A percentile compares a stretch with the other conserved stretches of the same genome.
These are phyloP conservation scores for Enteromius paludinosus DNA, from an alignment of 2,797 vertebrate genomes.

Conservation along the genomic window DNA sequence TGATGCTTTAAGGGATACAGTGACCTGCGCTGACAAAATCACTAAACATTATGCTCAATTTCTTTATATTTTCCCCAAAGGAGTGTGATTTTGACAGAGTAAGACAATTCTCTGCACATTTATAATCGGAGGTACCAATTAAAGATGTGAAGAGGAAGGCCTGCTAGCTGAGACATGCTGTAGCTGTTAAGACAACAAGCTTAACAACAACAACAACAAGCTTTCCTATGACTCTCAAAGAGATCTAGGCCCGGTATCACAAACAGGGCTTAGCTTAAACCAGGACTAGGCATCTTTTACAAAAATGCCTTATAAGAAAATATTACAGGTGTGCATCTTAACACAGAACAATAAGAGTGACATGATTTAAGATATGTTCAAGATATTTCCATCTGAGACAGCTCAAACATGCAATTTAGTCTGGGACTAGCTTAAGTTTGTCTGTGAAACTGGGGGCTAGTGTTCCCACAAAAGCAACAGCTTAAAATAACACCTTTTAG, in stretches of 20 bases:
- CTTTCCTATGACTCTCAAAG: slow-evolving; percentile 13
- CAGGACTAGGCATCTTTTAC: too few species aligned
- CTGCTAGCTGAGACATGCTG: not conserved
- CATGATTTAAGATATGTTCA: too few species aligned
- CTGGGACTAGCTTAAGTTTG: too few species aligned
- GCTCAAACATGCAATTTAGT: too few species aligned
- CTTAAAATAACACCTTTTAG: slow-evolving; percentile 33
- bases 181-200: slow-evolving; percentile 33
- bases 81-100: slow-evolving; percentile 28
- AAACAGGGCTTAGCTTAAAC: too few species aligned
- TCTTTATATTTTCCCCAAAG: not conserved
- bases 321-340: too few species aligned
- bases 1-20: not conserved
- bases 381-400: too few species aligned
- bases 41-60: not conserved
- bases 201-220: too few species aligned
- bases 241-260: not conserved
- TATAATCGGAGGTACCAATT: slow-evolving; percentile 26
- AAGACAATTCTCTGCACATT: not conserved
- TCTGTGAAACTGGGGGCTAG: not conserved
- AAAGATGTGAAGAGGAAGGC: slow-evolving; percentile 13
- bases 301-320: too few species aligned
- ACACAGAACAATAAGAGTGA: too few species aligned
- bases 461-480: slow-evolving; percentile 8
- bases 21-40: not conserved